Evolutionary conservation across 2,113 vertebrate genomes (phyloP).

Genomic region (Odocoileus virginianus): DNA sequence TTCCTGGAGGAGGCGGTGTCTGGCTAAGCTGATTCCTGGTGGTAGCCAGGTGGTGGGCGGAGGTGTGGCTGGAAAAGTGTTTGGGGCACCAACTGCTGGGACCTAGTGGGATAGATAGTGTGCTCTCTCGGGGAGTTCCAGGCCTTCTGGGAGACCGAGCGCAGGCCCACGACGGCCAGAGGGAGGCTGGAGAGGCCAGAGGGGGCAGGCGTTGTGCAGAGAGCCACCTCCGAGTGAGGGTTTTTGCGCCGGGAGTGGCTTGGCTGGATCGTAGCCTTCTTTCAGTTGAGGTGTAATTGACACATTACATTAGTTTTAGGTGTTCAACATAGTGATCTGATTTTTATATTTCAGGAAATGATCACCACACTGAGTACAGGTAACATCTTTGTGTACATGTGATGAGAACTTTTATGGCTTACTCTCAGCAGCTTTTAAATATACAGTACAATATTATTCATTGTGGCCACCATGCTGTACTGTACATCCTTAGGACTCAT

Average conservation of each 20-base stretch:
- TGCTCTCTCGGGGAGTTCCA: neutral
- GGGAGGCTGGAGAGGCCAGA: neutral
- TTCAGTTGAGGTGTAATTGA: neutral
- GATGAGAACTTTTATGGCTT: neutral
- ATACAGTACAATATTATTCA: no score
- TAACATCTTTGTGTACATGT: neutral
- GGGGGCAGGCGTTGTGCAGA: accelerated
- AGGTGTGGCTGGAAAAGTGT: neutral
- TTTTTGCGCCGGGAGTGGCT: neutral
- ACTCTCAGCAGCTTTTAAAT: neutral
- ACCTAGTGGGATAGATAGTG: neutral
- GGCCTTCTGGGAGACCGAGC: neutral
- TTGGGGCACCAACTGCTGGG: neutral
- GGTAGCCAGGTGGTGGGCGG: neutral
- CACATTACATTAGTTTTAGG: neutral
- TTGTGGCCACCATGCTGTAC: no score
- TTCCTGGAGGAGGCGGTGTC: neutral
- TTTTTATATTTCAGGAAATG: neutral
- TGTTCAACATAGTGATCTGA: neutral
- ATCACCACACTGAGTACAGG: neutral
- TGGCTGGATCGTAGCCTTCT: neutral
- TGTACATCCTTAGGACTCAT: neutral
- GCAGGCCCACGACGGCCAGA: neutral
- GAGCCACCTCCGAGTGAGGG: neutral
- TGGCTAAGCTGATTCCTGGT: neutral